Evolutionary conservation across 2,113 vertebrate species (phyloP).

Genomic region (Drymodes brunneopygia): DNA sequence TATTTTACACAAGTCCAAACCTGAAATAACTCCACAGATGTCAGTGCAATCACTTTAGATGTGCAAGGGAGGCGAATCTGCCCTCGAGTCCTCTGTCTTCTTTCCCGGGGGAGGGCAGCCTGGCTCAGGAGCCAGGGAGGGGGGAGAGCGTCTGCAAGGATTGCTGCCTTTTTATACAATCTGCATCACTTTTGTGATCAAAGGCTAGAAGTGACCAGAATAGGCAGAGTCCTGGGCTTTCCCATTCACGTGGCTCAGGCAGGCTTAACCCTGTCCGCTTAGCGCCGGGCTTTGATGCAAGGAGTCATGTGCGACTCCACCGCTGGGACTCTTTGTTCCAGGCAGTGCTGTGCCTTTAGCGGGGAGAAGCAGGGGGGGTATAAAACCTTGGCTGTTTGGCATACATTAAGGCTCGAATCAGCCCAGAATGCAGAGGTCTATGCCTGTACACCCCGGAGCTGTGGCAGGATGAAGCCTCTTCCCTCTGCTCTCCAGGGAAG

Average conservation of each 20-base stretch:
- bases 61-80: background rate
- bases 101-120: background rate
- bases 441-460: rapidly evolving
- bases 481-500: background rate
- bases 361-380: background rate
- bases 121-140: background rate
- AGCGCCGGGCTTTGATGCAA: background rate
- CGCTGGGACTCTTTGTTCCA: background rate
- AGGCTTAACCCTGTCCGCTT: background rate
- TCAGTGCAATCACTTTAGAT: background rate
- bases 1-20: conserved; percentile 28
- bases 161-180: background rate
- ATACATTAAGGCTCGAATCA: background rate
- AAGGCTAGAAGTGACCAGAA: conserved; percentile 6
- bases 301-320: background rate
- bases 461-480: background rate
- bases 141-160: background rate
- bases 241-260: background rate
- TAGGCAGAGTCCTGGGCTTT: background rate
- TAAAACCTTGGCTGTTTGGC: background rate
- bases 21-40: background rate
- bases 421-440: background rate
- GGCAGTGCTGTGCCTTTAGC: background rate
- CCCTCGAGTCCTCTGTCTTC: background rate
- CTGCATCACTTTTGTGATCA: conserved; percentile 16